These are phyloP conservation scores for Bhutanitis thaidina DNA, from an alignment of 2,888 invertebrate species.

Conservation along the genomic window DNA sequence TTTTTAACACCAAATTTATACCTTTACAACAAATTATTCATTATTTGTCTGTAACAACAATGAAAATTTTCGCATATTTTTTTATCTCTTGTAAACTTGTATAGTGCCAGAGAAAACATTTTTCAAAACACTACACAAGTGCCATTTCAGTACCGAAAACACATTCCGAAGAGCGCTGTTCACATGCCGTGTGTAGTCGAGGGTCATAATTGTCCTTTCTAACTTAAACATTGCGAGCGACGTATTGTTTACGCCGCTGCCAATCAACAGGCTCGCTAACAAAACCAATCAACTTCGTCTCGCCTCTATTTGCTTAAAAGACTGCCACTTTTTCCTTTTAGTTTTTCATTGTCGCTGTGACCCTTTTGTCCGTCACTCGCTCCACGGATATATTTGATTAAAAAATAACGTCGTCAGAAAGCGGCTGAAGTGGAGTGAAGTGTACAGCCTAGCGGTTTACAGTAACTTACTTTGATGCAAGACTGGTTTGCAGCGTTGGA, in stretches of 20 bases:
- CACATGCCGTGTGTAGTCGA: slow-evolving; percentile 46
- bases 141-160: slow-evolving; percentile 29
- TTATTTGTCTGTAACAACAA: not conserved
- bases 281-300: slow-evolving; percentile 81
- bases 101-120: slow-evolving; percentile 30
- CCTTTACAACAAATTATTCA: slow-evolving; percentile 3
- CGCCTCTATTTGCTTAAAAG: slow-evolving; percentile 79
- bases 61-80: slow-evolving; percentile 2
- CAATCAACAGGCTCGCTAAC: slow-evolving; percentile 79
- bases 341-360: slow-evolving; percentile 71
- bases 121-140: slow-evolving; percentile 33
- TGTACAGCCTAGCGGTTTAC: slow-evolving; percentile 25
- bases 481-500: too few relatives aligned
- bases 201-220: slow-evolving; percentile 69
- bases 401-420: slow-evolving; percentile 81
- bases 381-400: slow-evolving; percentile 80
- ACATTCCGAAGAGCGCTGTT: slow-evolving; percentile 44
- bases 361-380: slow-evolving; percentile 77
- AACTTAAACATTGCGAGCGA: slow-evolving; percentile 68
- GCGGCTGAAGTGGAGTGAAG: slow-evolving; percentile 47
- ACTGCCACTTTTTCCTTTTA: slow-evolving; percentile 72
- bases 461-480: not conserved
- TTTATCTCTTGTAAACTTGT: slow-evolving; percentile 25
- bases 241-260: slow-evolving; percentile 75
- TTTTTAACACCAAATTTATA: not conserved